Evolutionary conservation across 30 jellyfish, hydroid and myxozoan species (phyloP), one percentile per base, ranked within the genome.

Genomic region (Turritopsis rubra): DNA sequence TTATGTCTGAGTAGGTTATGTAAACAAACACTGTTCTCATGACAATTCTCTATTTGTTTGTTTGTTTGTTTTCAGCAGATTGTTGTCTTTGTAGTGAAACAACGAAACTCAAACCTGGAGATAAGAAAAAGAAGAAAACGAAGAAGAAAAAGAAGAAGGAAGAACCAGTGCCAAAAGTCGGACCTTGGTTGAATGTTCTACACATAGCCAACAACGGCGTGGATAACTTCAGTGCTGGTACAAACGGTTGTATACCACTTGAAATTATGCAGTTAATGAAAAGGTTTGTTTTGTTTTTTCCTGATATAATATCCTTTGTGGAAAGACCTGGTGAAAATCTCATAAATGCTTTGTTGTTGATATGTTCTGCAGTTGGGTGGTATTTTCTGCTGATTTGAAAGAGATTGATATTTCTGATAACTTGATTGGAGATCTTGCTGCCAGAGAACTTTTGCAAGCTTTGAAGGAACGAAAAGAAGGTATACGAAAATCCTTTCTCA

Each of bases 301-400:
- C n/a, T n/a, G n/a, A n/a, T 18, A n/a, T 54, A 54, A 54, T 54
- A 18, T 54, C n/a, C n/a, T 16, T 54, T 16, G 18, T 54, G n/a
- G 18, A 18, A 18, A 18, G n/a, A 16, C n/a, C 72, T 54, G 72
- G 19, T n/a, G n/a, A 18, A 16, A 54, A 54, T 16, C n/a, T 54
- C 19, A n/a, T 16, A 54, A 54, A 16, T 54, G 19, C 72, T n/a
- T 54, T n/a, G n/a, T n/a, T n/a, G n/a, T n/a, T n/a, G n/a, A n/a
- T n/a, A n/a, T n/a, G n/a, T n/a, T n/a, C n/a, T n/a, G n/a, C n/a
- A 89, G 96, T 78, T 91, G 97, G 97, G 68, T 91, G 24, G 84
- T 88, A 27, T 71, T 52, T 28, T 86, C 97, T 21, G 83, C 88
- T 22, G 90, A 91, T 83, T 65, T 91, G 54, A 80, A 76, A 52